phyloP scores from a whole-genome alignment of 1,140 invertebrate genomes.

The Drosophila mojavensis region DNA sequence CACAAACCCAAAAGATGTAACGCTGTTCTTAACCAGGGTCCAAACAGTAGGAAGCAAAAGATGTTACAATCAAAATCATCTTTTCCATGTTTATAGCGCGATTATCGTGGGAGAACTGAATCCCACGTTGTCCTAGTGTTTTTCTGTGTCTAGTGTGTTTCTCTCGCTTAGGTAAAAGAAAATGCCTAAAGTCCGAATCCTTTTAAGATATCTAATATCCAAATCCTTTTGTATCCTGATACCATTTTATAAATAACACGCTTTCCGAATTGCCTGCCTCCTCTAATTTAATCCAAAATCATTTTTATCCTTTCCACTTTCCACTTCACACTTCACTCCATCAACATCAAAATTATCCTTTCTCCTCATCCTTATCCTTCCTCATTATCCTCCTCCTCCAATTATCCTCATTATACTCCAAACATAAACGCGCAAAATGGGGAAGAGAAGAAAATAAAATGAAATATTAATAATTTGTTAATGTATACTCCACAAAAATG shows the following conservation, averaged over 20 bases:
- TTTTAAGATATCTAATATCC: conserved; percentile 54
- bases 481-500: conserved; percentile 45
- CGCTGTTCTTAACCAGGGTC: conserved; percentile 30
- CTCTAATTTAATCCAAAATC: conserved; percentile 65
- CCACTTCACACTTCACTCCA: conserved; percentile 59
- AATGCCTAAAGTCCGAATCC: conserved; percentile 58
- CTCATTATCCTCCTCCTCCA: conserved; percentile 67
- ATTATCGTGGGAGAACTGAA: conserved; percentile 54
- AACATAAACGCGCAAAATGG: conserved; percentile 77
- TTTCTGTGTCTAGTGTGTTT: conserved; percentile 1
- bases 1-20: conserved; percentile 34
- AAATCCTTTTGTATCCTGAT: conserved; percentile 53
- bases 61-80: conserved; percentile 39
- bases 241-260: conserved; percentile 46
- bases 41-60: conserved; percentile 36
- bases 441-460: conserved; percentile 82
- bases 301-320: conserved; percentile 57
- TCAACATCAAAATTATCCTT: conserved; percentile 71
- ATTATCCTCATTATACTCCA: conserved; percentile 71
- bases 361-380: conserved; percentile 58
- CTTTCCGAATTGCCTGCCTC: conserved; percentile 59
- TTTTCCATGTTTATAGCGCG: conserved; percentile 34
- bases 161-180: conserved; percentile 45
- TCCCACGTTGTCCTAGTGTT: conserved; percentile 72
- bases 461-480: conserved; percentile 75